Evolutionary conservation across 30 jellyfish, hydroid and myxozoan species (phyloP).

Genomic region (Catostylus mosaicus): DNA sequence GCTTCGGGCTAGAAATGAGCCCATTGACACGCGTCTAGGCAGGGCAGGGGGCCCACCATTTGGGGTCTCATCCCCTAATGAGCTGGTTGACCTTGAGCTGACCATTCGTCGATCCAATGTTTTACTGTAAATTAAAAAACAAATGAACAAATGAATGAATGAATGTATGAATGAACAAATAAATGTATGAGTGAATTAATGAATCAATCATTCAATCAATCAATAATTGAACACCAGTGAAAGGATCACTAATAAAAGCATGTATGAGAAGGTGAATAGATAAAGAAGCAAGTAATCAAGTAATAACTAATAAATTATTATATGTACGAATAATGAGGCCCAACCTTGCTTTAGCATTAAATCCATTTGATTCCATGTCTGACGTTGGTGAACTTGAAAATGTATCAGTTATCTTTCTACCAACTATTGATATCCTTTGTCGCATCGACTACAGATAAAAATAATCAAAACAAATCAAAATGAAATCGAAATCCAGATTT

Average conservation of each 20-base stretch:
- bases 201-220: neutral
- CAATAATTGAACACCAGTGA: neutral
- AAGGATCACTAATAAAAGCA: neutral
- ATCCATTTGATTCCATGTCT: conserved; percentile 23
- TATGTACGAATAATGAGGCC: too few relatives aligned
- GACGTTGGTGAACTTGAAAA: conserved; percentile 57
- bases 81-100: conserved; percentile 45
- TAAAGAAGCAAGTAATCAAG: too few relatives aligned
- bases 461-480: too few relatives aligned
- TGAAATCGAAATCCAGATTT: too few relatives aligned
- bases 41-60: conserved; percentile 66
- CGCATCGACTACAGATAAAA: conserved; percentile 25
- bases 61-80: conserved; percentile 32
- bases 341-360: conserved; percentile 7
- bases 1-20: conserved; percentile 29
- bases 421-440: conserved; percentile 52
- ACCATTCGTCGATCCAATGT: conserved; percentile 54
- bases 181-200: neutral
- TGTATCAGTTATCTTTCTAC: conserved; percentile 53
- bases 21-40: conserved; percentile 63
- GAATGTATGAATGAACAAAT: neutral
- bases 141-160: neutral
- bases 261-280: neutral
- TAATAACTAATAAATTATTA: too few relatives aligned
- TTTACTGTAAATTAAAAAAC: conserved; percentile 28